Base-by-base conservation (phyloP, 2,113 vertebrate genomes). In the Synodontis membranacea region DNA sequence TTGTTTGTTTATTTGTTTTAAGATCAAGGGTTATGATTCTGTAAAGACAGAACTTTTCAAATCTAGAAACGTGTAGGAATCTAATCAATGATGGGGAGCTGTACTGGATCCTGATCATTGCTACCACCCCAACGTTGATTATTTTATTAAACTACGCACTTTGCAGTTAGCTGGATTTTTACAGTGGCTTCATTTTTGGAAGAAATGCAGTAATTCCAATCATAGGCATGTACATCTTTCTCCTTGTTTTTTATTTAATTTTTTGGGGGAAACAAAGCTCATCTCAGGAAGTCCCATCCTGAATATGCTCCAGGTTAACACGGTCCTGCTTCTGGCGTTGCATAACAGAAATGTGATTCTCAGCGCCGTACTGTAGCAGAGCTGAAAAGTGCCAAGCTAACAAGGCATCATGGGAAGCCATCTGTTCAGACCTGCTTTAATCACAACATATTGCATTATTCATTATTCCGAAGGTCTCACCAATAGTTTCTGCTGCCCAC, bases 401-500 rank as follows among this genome's bases (percentile, higher is more conserved):
- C 46, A 68, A n/a, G 34, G 44, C 84, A 50, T 68, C 46, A 54
- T 52, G 84, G 34, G 75, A 80, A 86, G 64, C 75, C 72, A 86
- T 86, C 60, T 80, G 84, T 80, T 66, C 46, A 80, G 60, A n/a
- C 74, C 42, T 52, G 62, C 44, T 50, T 66, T 52, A 79, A 66
- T 79, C 23, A 3, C 44, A 80, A 80, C 75, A 85, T 80, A 80
- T 50, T 68, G 46, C 34, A 5, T 86, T 4, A 50, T 86, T 80
- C 46, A 85, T 85, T 64, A 85, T 79, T 85, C 74, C 54, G 15
- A 86, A 56, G 56, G 11, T 84, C 95, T 93, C 91, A 97, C 98
- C 96, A 95, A 93, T 99, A 99, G 93, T 99, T 99, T 84, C 97
- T 97, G 91, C 97, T 96, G 12, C 98, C 98, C 86, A 99, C 98